Evolutionary conservation across 2,113 vertebrate species (phyloP).

Genomic region (Chionomys nivalis): DNA sequence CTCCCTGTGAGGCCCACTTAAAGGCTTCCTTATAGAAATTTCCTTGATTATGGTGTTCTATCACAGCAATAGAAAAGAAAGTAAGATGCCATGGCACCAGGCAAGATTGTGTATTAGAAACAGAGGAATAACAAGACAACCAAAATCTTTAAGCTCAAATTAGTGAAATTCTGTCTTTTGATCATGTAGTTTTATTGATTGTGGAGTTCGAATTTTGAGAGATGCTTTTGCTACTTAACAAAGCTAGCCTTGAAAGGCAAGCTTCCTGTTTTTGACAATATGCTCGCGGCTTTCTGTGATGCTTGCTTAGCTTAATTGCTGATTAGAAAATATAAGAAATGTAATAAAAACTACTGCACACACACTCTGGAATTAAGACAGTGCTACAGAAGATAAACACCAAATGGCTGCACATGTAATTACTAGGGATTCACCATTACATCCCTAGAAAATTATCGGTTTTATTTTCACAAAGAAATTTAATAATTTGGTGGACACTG

Average conservation of each 20-base stretch:
- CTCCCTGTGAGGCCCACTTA: not conserved
- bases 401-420: not conserved
- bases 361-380: not conserved
- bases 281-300: not conserved
- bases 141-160: not conserved
- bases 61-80: not conserved
- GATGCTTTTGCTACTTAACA: not conserved
- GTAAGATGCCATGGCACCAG: not conserved
- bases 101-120: not conserved
- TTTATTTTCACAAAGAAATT: not conserved
- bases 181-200: not conserved
- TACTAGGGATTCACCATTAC: not conserved
- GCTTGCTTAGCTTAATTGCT: not conserved
- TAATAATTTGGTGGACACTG: not conserved
- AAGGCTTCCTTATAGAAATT: not conserved
- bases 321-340: not conserved
- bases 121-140: not conserved
- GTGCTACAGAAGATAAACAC: not conserved
- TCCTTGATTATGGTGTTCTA: not conserved
- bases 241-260: not conserved
- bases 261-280: not conserved
- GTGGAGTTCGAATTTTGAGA: not conserved
- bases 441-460: not conserved
- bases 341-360: not conserved
- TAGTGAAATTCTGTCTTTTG: not conserved